Percentiles rank a stretch among this genome's conserved stretches.
Evolutionary conservation across 1,140 invertebrate species (phyloP).

Genomic region (Drosophila parvula): DNA sequence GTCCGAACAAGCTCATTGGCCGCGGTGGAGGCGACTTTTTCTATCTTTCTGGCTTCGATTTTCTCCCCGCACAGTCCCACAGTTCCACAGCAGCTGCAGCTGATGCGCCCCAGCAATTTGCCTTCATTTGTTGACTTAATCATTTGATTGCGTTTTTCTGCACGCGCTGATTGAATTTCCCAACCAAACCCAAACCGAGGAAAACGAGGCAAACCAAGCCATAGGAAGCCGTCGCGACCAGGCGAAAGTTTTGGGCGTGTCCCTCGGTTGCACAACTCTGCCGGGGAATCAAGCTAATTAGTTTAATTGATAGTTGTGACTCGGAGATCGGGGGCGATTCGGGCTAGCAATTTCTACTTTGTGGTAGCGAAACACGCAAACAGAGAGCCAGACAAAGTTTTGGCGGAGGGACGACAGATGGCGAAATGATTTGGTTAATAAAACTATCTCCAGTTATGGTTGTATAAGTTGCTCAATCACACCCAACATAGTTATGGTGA

Average conservation of each 20-base stretch:
- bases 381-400: constrained; percentile 24
- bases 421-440: constrained; percentile 16
- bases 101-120: constrained; percentile 68
- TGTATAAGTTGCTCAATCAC: constrained; percentile 1
- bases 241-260: constrained; percentile 55
- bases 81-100: constrained; percentile 9
- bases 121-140: constrained; percentile 81
- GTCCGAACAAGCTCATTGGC: constrained; percentile 34
- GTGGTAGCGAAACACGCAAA: constrained; percentile 26
- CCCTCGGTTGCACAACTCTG: constrained; percentile 22
- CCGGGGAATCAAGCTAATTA: constrained; percentile 73
- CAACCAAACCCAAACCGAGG: constrained; percentile 23
- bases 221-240: constrained; percentile 16
- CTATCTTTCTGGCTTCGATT: constrained; percentile 19
- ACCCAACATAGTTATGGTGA: neutral
- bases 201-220: constrained; percentile 7
- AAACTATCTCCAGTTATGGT: constrained; percentile 2
- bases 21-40: constrained; percentile 31
- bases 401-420: constrained; percentile 10
- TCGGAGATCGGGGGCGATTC: constrained; percentile 19
- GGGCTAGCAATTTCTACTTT: constrained; percentile 28
- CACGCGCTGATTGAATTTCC: constrained; percentile 75
- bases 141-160: constrained; percentile 81
- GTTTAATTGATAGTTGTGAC: constrained; percentile 78
- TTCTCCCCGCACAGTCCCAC: constrained; percentile 22